Evolutionary conservation across 2,888 invertebrate genomes (phyloP), one percentile per base, ranked within the genome.

Genomic region (Heliconius cydno): DNA sequence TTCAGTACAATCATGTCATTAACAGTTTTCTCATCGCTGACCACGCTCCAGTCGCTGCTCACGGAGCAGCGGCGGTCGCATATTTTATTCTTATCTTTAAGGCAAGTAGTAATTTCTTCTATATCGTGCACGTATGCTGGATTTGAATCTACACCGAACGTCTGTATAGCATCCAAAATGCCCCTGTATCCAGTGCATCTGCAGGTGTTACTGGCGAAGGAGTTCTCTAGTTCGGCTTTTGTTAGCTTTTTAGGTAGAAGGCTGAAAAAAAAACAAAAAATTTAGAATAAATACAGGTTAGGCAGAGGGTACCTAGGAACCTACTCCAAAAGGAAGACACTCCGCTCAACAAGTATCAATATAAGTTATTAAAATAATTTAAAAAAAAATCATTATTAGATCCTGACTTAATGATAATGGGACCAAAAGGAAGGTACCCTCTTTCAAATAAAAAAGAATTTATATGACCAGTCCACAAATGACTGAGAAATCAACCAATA

Each of bases 111-210:
- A 0, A 92, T 77, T 13, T 95, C 94, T 86, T 95, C 95, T 15
- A 95, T 94, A n/a, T 94, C 97, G 0, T 87, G 88, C 57, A 96
- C 92, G 82, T 83, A 87, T 34, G 93, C 87, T n/a, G 95, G 92
- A 10, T 95, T 91, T 10, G 96, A 96, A 86, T 97, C 96, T 0
- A 88, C 89, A 0, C 96, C 97, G 83, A 97, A 96, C 0, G 97
- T 96, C 87, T 97, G 97, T 90, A 97, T 96, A 2, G 97, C 96
- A 86, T 98, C 97, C 81, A 97, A 87, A 80, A 98, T 98, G 0
- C 97, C 96, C 1, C 97, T 94, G 87, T 97, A 98, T 0, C 98
- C 98, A 0, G 98, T 98, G 86, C 98, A 98, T 13, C 98, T 95
- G 83, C 98, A 98, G 7, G 98, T 96, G 86, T 97, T 97, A 80